Evolutionary conservation across 2,113 vertebrate species (phyloP).

Genomic region (Anas platyrhynchos): DNA sequence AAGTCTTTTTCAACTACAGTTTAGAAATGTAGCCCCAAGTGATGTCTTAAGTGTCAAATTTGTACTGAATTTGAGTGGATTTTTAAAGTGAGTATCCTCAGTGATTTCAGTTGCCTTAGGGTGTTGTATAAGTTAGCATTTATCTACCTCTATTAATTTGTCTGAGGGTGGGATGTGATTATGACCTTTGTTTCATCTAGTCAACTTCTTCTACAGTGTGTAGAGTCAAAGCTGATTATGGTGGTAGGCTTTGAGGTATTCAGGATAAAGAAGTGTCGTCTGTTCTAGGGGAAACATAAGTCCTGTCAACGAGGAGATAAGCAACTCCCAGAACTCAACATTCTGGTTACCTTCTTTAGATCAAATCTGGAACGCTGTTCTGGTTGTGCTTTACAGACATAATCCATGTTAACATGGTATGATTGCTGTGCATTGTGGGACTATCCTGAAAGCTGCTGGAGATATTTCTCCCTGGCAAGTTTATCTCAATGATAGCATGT

Average conservation of each 20-base stretch:
- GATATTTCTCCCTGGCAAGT: not conserved
- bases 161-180: not conserved
- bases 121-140: not conserved
- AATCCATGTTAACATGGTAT: not conserved
- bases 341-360: not conserved
- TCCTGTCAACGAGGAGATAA: not conserved
- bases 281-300: not conserved
- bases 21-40: not conserved
- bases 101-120: not conserved
- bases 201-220: not conserved
- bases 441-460: not conserved
- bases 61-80: not conserved
- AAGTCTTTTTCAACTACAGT: accelerated
- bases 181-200: not conserved
- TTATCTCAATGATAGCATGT: not conserved
- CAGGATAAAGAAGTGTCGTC: not conserved
- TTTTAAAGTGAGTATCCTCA: not conserved
- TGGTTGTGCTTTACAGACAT: not conserved
- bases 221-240: not conserved
- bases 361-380: not conserved
- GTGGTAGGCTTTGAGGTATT: not conserved
- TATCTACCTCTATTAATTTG: not conserved
- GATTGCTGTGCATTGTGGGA: not conserved
- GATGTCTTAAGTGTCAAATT: not conserved
- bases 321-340: too few species aligned